These are phyloP conservation scores for Regulus satrapa DNA, from an alignment of 2,113 vertebrate genomes.

Conservation along the genomic window DNA sequence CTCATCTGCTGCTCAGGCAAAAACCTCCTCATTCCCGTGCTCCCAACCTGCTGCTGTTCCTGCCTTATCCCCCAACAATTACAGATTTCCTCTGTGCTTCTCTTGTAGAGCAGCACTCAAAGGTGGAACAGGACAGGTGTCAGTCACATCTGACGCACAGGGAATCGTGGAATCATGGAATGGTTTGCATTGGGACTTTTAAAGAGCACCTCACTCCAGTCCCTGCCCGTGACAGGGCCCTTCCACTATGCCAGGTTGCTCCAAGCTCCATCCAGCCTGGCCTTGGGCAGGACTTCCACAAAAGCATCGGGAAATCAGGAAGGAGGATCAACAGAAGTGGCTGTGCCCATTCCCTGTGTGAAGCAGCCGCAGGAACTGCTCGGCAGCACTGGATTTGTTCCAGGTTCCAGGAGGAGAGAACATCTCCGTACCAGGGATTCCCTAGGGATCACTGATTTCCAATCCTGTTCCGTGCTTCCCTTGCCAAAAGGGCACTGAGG, in stretches of 20 bases:
- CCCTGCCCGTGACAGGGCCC: background rate
- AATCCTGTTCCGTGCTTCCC: background rate
- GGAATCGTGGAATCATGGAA: background rate
- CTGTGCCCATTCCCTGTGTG: background rate
- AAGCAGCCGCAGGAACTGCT: background rate
- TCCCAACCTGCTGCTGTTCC: background rate
- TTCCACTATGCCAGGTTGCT: fast-evolving
- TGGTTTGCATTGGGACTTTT: background rate
- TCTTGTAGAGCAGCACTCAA: background rate
- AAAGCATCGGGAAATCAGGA: background rate
- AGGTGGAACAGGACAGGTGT: background rate
- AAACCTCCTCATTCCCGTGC: background rate
- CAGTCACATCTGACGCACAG: background rate
- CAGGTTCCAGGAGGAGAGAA: background rate
- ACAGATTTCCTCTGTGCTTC: background rate
- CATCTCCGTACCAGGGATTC: background rate
- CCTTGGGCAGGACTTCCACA: background rate
- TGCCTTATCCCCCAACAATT: background rate
- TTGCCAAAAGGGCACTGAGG: background rate
- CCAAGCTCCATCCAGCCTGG: fast-evolving
- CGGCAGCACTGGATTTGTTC: background rate
- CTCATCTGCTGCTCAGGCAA: background rate
- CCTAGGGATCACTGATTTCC: background rate
- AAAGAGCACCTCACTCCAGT: fast-evolving
- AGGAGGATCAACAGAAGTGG: background rate